Conservation (phyloP, 2,113 vertebrate species). For the Pristiophorus japonicus region DNA sequence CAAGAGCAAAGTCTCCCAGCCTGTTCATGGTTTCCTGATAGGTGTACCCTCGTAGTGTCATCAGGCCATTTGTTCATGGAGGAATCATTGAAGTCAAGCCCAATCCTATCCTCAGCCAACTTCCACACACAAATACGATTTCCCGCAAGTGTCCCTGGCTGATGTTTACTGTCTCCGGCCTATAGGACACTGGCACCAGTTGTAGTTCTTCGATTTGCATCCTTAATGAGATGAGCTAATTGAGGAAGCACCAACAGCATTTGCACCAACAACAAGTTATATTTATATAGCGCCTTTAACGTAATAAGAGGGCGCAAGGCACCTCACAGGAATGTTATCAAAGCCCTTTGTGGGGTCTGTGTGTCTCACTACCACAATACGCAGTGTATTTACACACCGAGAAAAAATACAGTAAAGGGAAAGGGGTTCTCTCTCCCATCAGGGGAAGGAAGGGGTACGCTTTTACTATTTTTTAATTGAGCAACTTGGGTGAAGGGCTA, state of each 20-base stretch:
- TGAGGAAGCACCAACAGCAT: neutral
- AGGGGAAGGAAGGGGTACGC: too few species aligned
- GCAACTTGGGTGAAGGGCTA: too few species aligned
- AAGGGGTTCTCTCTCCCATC: too few species aligned
- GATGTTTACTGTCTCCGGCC: neutral
- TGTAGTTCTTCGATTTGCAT: neutral
- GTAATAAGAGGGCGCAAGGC: too few species aligned
- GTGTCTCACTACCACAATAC: too few species aligned
- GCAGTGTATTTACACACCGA: too few species aligned
- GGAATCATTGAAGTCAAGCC: too few species aligned
- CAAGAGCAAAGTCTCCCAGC: neutral
- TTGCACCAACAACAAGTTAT: too few species aligned
- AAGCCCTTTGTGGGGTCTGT: neutral
- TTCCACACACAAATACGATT: neutral
- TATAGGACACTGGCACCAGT: neutral
- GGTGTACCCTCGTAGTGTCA: neutral
- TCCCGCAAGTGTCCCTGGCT: neutral
- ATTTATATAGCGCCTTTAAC: too few species aligned
- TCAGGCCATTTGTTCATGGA: neutral
- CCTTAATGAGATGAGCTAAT: neutral
- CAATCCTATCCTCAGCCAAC: neutral
- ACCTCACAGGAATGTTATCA: too few species aligned
- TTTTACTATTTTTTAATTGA: too few species aligned
- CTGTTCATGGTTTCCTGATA: neutral
- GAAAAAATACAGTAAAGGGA: too few species aligned